Conservation (phyloP, 2,113 vertebrate genomes). For the Eulacestoma nigropectus region DNA sequence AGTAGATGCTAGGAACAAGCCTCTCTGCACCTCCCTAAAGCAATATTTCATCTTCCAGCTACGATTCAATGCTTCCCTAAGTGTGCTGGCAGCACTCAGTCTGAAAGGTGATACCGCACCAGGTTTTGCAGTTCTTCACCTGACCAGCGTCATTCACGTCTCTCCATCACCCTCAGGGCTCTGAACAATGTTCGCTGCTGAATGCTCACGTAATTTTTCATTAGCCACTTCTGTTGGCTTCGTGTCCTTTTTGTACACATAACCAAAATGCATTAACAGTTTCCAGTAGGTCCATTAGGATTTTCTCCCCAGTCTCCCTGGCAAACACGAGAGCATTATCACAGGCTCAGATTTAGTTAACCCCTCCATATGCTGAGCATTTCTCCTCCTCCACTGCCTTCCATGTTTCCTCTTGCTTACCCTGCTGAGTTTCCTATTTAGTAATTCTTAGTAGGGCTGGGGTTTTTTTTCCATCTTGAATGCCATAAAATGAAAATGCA, state of each 20-base stretch:
- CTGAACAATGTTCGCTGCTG: not conserved
- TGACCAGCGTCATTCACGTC: not conserved
- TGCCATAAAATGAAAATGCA: not conserved
- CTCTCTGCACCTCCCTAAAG: not conserved
- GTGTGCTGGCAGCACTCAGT: slow-evolving; percentile 20
- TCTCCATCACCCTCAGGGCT: not conserved
- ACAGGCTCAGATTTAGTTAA: slow-evolving; percentile 28
- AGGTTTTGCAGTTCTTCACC: slow-evolving; percentile 20
- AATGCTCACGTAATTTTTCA: slow-evolving; percentile 27
- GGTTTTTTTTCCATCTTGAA: not conserved
- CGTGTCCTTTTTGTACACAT: not conserved
- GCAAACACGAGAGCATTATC: not conserved
- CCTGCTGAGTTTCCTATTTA: not conserved
- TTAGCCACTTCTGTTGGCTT: slow-evolving; percentile 31
- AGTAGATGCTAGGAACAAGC: not conserved
- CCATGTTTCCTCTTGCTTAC: not conserved
- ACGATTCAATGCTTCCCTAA: not conserved
- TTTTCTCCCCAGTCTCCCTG: slow-evolving; percentile 22
- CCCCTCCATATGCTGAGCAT: not conserved
- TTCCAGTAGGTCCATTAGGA: slow-evolving; percentile 46
- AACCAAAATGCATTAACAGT: slow-evolving; percentile 29
- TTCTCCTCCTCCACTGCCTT: not conserved
- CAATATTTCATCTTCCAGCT: not conserved
- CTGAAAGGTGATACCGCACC: slow-evolving; percentile 20
- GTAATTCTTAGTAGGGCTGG: not conserved